Percentiles rank a stretch among this genome's conserved stretches.
Conservation (phyloP, 2,797 vertebrate genomes). For the Tachyglossus aculeatus region DNA sequence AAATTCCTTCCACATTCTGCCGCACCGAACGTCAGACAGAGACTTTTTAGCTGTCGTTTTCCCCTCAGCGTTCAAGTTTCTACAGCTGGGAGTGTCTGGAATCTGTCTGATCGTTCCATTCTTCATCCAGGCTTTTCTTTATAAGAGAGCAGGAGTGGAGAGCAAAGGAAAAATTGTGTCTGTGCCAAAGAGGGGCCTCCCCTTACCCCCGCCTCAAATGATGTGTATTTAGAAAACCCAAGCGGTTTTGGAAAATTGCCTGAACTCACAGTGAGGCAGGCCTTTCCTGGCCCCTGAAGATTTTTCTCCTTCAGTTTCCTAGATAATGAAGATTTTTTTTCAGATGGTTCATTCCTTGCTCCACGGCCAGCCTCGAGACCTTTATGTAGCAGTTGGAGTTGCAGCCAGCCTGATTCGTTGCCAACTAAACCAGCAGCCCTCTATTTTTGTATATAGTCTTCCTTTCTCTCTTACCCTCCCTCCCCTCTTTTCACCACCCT, state of each 20-base stretch:
- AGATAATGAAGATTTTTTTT: slow-evolving; percentile 45
- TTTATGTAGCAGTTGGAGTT: slow-evolving; percentile 10
- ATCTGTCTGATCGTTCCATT: slow-evolving; percentile 62
- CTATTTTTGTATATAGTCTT: neutral
- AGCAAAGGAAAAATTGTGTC: slow-evolving; percentile 24
- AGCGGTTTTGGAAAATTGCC: slow-evolving; percentile 46
- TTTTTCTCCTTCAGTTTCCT: slow-evolving; percentile 30
- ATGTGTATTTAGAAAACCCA: slow-evolving; percentile 41
- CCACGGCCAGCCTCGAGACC: neutral
- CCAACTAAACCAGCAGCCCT: neutral
- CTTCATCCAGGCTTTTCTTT: slow-evolving; percentile 34
- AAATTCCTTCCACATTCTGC: slow-evolving; percentile 30
- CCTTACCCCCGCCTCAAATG: slow-evolving; percentile 33
- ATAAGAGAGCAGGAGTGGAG: neutral
- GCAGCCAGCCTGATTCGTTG: neutral
- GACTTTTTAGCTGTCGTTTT: slow-evolving; percentile 44
- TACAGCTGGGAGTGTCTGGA: slow-evolving; percentile 56
- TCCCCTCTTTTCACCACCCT: neutral
- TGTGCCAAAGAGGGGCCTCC: slow-evolving; percentile 40
- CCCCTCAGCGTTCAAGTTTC: slow-evolving; percentile 46
- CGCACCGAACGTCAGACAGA: slow-evolving; percentile 57
- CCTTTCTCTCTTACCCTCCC: neutral
- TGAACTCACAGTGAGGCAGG: slow-evolving; percentile 18
- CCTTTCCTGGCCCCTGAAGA: slow-evolving; percentile 34
- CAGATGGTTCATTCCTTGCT: slow-evolving; percentile 25